Conservation (phyloP, 2,797 vertebrate species). For the Labroides dimidiatus region DNA sequence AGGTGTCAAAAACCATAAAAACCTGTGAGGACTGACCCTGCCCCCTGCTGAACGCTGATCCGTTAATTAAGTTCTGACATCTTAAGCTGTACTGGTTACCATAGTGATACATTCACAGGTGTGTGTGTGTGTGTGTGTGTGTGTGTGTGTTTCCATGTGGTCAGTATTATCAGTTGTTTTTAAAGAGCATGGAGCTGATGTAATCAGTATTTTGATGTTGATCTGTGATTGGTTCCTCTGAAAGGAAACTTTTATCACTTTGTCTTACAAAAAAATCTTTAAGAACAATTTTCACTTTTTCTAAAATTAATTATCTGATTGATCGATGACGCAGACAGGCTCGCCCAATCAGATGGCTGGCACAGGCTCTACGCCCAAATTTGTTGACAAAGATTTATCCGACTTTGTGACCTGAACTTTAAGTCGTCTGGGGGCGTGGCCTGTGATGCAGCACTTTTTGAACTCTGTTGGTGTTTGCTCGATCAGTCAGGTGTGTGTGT, state of each 20-base stretch:
- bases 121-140: too few species aligned
- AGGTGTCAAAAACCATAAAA: slow-evolving; percentile 2
- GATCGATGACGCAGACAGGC: background rate
- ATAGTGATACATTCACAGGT: slow-evolving; percentile 16
- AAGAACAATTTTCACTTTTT: too few species aligned
- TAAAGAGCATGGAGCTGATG: background rate
- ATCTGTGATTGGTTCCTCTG: slow-evolving; percentile 9
- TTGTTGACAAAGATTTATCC: background rate
- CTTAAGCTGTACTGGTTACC: slow-evolving; percentile 13
- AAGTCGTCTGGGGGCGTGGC: background rate
- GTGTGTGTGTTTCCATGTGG: slow-evolving; percentile 11
- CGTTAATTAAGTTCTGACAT: slow-evolving; percentile 5
- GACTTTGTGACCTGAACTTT: background rate
- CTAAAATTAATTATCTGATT: background rate
- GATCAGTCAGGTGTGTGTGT: background rate
- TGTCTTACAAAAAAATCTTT: too few species aligned
- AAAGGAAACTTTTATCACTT: background rate
- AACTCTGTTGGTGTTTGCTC: background rate
- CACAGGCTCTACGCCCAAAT: background rate
- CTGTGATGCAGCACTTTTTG: slow-evolving; percentile 1
- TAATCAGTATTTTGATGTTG: background rate
- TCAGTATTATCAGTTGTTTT: background rate
- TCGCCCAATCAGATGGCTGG: slow-evolving; percentile 1
- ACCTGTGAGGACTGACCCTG: background rate
- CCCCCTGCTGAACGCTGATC: slow-evolving; percentile 17